Base-by-base conservation (phyloP, 2,113 vertebrate genomes). In the Austrofundulus limnaeus region DNA sequence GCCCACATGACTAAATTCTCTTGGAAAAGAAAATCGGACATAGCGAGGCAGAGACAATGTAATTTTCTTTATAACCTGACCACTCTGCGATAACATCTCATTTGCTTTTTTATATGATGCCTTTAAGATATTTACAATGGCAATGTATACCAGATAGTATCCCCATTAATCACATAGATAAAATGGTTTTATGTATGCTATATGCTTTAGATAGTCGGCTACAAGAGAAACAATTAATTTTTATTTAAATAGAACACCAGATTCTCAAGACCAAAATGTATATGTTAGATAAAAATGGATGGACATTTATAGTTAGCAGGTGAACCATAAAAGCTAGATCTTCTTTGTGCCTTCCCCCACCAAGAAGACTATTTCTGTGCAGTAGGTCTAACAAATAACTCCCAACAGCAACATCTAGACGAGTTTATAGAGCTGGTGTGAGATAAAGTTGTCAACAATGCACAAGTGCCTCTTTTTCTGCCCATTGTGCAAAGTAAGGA, bases 311-410 rank as follows among this genome's bases (percentile, higher is more conserved):
- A 83, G 73, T 41, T 72, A 55, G 73, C 73, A 80, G 70, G 69
- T 72, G 70, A 55, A 68, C 42, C 69, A 74, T 89, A 81, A 73
- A 82, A 70, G 31, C 38, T 31, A 38, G 49, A 69, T 72, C 28
- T 75, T 77, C 50, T 61, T 37, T 64, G 56, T 72, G 55, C 54
- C 60, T 45, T 77, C 37, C 45, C 28, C 51, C 55, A 65, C 47
- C 68, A 64, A 58, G 39, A 56, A 45, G 61, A 75, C 70, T 66
- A 77, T 77, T 76, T 67, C 54, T 65, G 49, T 61, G 47, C 23
- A 72, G 66, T 69, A 66, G 63, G 38, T 73, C 79, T 80, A 82
- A 85, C 67, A 85, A 78, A 73, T 59, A 75, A 61, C 75, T 48
- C 71, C 39, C 19, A 70, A 82, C 81, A 80, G 61, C 60, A 73